phyloP scores from a whole-genome alignment of 2,888 invertebrate genomes.

The Eremobia ochroleuca region DNA sequence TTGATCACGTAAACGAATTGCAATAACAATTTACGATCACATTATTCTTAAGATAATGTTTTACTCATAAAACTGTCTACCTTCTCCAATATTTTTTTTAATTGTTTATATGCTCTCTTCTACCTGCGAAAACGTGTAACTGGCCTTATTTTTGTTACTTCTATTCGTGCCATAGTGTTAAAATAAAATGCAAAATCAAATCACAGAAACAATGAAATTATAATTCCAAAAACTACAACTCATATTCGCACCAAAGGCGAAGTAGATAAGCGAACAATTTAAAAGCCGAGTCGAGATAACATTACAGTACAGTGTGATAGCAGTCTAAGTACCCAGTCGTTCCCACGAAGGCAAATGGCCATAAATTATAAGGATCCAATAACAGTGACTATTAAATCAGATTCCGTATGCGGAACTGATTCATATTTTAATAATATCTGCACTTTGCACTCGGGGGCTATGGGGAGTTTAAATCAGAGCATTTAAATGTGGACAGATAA shows the following conservation, averaged over 20 bases:
- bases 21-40: too few species aligned
- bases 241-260: slow-evolving; percentile 46
- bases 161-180: too few species aligned
- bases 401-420: slow-evolving; percentile 78
- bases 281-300: slow-evolving; percentile 48
- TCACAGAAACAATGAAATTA: slow-evolving; percentile 24
- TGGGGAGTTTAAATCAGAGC: slow-evolving; percentile 62
- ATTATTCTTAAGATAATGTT: too few species aligned
- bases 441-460: slow-evolving; percentile 61
- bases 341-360: slow-evolving; percentile 84
- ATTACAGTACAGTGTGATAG: slow-evolving; percentile 63
- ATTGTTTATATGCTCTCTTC: too few species aligned
- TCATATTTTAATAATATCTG: slow-evolving; percentile 78
- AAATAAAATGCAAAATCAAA: background rate
- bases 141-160: too few species aligned
- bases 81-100: too few species aligned
- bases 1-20: too few species aligned
- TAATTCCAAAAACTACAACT: slow-evolving; percentile 26
- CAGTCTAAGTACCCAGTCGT: slow-evolving; percentile 67
- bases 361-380: slow-evolving; percentile 89
- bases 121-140: too few species aligned
- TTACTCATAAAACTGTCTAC: too few species aligned
- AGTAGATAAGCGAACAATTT: slow-evolving; percentile 51
- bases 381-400: slow-evolving; percentile 88
- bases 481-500: slow-evolving; percentile 31